Conservation (phyloP, 2,113 vertebrate genomes). For the Scomber japonicus region DNA sequence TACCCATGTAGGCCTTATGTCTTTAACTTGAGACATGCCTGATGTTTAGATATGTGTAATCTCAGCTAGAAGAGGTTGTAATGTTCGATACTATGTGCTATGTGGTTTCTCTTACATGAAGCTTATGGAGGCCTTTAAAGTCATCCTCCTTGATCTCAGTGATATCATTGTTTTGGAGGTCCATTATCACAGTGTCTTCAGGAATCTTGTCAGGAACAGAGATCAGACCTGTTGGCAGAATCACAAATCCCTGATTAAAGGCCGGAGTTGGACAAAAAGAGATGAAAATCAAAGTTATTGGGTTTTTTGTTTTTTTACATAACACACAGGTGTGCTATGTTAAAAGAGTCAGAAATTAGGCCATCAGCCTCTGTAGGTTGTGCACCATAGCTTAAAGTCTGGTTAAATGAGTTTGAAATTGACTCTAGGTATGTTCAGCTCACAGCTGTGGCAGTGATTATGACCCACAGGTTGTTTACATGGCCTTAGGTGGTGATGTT, state of each 20-base stretch:
- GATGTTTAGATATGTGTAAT: not conserved
- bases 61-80: not conserved
- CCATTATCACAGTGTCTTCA: slow-evolving; percentile 91
- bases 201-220: slow-evolving; percentile 93
- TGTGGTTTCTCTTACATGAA: slow-evolving; percentile 87
- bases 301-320: no score
- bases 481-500: not conserved
- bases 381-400: not conserved
- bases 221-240: slow-evolving; percentile 87
- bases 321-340: not conserved
- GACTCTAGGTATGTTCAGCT: not conserved
- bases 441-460: not conserved
- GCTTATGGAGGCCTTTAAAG: slow-evolving; percentile 89
- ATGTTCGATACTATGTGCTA: not conserved
- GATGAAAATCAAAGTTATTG: not conserved
- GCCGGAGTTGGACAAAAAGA: not conserved
- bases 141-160: slow-evolving; percentile 96
- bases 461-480: not conserved
- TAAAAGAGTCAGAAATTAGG: not conserved
- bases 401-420: not conserved
- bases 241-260: slow-evolving; percentile 27
- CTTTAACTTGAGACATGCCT: not conserved
- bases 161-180: slow-evolving; percentile 99
- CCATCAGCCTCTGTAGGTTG: not conserved
- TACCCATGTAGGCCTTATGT: not conserved